phyloP scores from a whole-genome alignment of 2,797 vertebrate genomes.

The Pantherophis vulpinus region DNA sequence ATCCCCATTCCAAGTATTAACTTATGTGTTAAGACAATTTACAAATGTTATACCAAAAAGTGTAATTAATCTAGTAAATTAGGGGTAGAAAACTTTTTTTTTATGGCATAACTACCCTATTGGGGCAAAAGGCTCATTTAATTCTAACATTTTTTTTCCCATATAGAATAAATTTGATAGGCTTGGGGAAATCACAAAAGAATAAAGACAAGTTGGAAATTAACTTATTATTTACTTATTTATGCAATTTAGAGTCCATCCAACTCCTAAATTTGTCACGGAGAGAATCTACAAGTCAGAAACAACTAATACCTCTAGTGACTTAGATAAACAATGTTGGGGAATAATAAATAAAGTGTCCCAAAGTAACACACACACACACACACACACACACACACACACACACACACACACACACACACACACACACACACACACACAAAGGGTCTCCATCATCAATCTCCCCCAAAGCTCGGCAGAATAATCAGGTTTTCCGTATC shows the following conservation, averaged over 20 bases:
- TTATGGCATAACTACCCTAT: neutral
- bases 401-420: too few species aligned
- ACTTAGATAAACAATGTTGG: neutral
- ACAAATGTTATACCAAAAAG: conserved; percentile 21
- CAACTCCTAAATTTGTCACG: neutral
- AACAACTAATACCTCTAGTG: neutral
- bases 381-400: neutral
- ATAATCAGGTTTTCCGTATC: neutral
- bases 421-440: neutral
- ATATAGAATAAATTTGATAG: neutral
- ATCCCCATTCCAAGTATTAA: conserved; percentile 19
- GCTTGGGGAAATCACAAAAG: neutral
- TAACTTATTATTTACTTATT: neutral
- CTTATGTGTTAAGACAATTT: conserved; percentile 33
- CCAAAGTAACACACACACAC: neutral
- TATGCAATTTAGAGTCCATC: neutral
- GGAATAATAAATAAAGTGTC: neutral
- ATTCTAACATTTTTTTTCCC: neutral
- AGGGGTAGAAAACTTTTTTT: neutral
- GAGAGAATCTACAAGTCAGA: neutral
- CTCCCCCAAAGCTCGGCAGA: neutral
- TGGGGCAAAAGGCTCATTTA: neutral
- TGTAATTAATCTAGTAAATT: neutral
- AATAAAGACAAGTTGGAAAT: neutral
- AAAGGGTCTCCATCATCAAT: neutral